phyloP scores from a whole-genome alignment of 2,888 invertebrate species.

The Rugalucina vietnamica region DNA sequence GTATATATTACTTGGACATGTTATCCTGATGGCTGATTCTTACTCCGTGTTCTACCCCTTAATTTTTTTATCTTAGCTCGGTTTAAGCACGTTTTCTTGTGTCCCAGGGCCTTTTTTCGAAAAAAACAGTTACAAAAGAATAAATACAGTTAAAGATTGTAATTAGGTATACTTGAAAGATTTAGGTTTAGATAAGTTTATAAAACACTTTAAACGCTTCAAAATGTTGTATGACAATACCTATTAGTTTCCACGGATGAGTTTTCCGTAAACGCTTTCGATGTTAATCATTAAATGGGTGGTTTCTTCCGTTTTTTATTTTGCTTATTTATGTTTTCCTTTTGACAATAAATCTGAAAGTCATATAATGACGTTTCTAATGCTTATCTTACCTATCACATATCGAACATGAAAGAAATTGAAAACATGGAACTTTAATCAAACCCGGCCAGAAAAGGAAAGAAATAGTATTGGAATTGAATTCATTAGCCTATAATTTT shows the following conservation, averaged over 20 bases:
- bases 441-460: too few species aligned
- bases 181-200: neutral
- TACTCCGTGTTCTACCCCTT: too few species aligned
- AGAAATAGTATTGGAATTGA: too few species aligned
- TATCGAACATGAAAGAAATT: neutral
- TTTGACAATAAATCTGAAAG: neutral
- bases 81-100: too few species aligned
- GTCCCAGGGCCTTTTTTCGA: too few species aligned
- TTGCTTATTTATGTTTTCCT: neutral
- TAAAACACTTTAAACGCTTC: neutral
- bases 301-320: neutral
- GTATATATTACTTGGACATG: too few species aligned
- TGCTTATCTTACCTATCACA: neutral
- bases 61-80: too few species aligned
- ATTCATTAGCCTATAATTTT: too few species aligned
- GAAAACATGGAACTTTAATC: neutral
- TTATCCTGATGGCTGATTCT: too few species aligned
- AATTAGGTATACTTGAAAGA: neutral
- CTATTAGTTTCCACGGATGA: slow-evolving; percentile 3
- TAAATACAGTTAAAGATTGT: slow-evolving; percentile 6
- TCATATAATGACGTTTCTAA: neutral
- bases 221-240: neutral
- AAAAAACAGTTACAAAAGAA: slow-evolving; percentile 5
- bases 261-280: neutral
- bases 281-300: neutral